Evolutionary conservation across 2,113 vertebrate genomes (phyloP).

Genomic region (Trematocara nigrifrons): DNA sequence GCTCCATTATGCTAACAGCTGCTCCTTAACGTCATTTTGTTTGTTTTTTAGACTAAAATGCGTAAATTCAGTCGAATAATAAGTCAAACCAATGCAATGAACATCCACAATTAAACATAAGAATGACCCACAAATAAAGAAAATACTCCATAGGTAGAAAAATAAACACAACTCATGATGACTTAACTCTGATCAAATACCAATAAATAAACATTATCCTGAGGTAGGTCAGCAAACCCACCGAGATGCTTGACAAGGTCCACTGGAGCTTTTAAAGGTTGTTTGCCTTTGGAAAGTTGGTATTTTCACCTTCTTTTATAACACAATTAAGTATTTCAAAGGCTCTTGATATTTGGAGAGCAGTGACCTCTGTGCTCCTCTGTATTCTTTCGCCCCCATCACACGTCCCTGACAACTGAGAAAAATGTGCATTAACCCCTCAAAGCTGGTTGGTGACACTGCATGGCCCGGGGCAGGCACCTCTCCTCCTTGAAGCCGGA

Average conservation of each 20-base stretch:
- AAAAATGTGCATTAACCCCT: constrained; percentile 62
- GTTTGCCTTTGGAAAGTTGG: background rate
- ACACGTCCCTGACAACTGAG: constrained; percentile 45
- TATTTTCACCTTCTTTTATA: background rate
- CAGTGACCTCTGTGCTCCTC: constrained; percentile 27
- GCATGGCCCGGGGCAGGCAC: constrained; percentile 48
- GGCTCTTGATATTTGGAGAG: constrained; percentile 13
- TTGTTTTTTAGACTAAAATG: background rate
- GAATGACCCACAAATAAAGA: background rate
- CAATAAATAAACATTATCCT: background rate
- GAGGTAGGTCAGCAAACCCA: background rate
- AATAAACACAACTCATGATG: background rate
- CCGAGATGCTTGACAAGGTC: background rate
- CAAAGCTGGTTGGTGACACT: constrained; percentile 45
- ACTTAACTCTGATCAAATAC: background rate
- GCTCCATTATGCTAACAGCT: background rate
- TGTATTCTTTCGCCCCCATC: constrained; percentile 45
- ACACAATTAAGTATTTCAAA: constrained; percentile 27
- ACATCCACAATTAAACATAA: background rate
- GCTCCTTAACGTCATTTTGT: background rate
- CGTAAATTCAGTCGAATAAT: background rate
- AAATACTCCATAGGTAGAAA: background rate
- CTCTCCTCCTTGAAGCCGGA: constrained; percentile 41
- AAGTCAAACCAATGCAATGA: background rate
- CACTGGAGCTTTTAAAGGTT: background rate